phyloP scores from a whole-genome alignment of 2,888 invertebrate species.

The Orthosia gracilis region DNA sequence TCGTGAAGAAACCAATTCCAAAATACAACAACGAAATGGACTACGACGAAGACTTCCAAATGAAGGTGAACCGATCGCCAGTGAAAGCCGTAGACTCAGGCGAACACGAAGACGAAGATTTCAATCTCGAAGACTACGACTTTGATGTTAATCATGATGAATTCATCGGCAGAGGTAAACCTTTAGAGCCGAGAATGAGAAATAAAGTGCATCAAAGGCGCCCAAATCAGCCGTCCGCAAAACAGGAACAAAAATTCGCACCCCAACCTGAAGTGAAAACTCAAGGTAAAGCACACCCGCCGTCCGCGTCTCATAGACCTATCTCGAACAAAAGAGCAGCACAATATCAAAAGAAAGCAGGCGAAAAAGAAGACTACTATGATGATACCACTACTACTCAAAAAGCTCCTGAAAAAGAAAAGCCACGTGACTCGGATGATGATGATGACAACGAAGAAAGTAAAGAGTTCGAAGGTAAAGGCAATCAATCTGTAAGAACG shows the following conservation, averaged over 20 bases:
- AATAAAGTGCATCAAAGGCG: slow-evolving; percentile 55
- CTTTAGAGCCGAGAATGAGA: slow-evolving; percentile 78
- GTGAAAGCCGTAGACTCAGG: slow-evolving; percentile 73
- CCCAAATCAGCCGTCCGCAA: slow-evolving; percentile 9
- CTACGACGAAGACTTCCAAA: slow-evolving; percentile 81
- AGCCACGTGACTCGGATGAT: slow-evolving; percentile 64
- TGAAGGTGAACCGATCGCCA: slow-evolving; percentile 69
- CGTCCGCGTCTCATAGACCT: slow-evolving; percentile 28
- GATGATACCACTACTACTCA: slow-evolving; percentile 70
- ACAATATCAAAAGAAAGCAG: slow-evolving; percentile 61
- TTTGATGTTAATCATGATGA: slow-evolving; percentile 87
- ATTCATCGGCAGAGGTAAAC: slow-evolving; percentile 80
- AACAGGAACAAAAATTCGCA: slow-evolving; percentile 29
- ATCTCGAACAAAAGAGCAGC: slow-evolving; percentile 62
- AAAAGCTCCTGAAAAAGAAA: slow-evolving; percentile 62
- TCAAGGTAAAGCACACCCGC: slow-evolving; percentile 60
- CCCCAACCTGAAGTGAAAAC: slow-evolving; percentile 60
- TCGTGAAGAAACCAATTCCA: slow-evolving; percentile 84
- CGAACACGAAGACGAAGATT: slow-evolving; percentile 86
- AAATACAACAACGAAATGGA: slow-evolving; percentile 80
- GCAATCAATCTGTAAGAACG: slow-evolving; percentile 62
- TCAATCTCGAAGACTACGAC: slow-evolving; percentile 84
- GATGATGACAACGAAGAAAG: slow-evolving; percentile 76
- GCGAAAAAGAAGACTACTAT: slow-evolving; percentile 76
- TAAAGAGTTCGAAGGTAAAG: slow-evolving; percentile 69